Base-by-base conservation (phyloP, 2,113 vertebrate genomes). In the Mirza zaza region DNA sequence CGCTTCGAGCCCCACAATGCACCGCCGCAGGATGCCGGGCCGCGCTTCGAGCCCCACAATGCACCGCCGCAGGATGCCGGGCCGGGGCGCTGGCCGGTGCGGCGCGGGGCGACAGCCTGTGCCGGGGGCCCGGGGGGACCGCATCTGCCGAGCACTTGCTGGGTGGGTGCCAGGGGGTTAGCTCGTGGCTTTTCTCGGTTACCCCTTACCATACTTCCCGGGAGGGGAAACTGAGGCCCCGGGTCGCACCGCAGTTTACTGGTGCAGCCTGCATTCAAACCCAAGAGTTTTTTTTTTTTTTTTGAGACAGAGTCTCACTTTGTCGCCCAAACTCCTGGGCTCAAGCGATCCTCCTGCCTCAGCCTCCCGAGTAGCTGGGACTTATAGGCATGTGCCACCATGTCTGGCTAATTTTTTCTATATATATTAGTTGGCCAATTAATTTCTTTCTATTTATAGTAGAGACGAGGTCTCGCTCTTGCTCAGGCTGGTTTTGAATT, bases 1-100 rank as follows among this genome's bases (percentile, higher is more conserved):
- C 75, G 96, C 97, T 97, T 96, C 97, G 95, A 94, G 87, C 97
- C 95, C 87, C 55, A 67, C 92, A n/a, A n/a, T n/a, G n/a, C 42
- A 48, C 92, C 83, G 57, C 79, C 7, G 42, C 81, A 0, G 20
- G 89, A 32, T 0, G 55, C 48, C 1, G 42, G 42, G 42, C 42
- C 42, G 42, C 42, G 6, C 42, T 45, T 7, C 42, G 42, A 45
- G 42, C 42, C 42, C 36, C 97, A 98, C 96, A 97, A 97, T 97
- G 95, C 97, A 96, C 0, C 83, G 57, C 73, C 6, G 48, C 81
- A 0, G 25, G 89, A 25, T 0, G 55, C 48, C 36, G 42, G 42
- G 42, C 6, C 6, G 6, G 42, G 42, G 42, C 9, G 0, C 36
- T 5, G 42, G 42, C 6, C 6, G 6, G 42, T 5, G 42, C 9